Base-by-base conservation (phyloP, 2,113 vertebrate genomes). In the Oryzias melastigma region DNA sequence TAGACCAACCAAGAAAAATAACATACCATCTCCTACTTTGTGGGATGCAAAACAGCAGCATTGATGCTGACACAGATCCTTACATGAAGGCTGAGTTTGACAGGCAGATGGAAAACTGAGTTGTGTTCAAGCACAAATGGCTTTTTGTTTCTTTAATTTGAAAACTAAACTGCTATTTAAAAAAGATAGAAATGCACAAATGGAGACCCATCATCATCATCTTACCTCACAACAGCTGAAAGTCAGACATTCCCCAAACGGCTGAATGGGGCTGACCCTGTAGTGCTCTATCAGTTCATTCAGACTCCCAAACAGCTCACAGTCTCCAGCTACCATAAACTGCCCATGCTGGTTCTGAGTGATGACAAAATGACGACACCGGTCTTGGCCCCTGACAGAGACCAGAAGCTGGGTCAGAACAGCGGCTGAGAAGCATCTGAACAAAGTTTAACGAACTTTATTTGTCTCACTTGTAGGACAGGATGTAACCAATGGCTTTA, bases 301-400 rank as follows among this genome's bases (percentile, higher is more conserved):
- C n/a, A 95, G 88, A 4, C 84, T 91, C 18, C 55, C 2, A 5
- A 93, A 90, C 1, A 81, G 87, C 62, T 64, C 82, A 2, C 73
- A 81, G 78, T 94, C 93, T 17, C 94, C 94, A 0, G 92, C 78
- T n/a, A 95, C 54, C 1, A 88, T 68, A 20, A 93, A 94, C 14
- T 87, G 85, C 4, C 91, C 86, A 0, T 88, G 85, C 10, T 13
- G 80, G 48, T 87, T 86, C 77, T 92, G 92, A 22, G 78, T 91
- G 84, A 95, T 94, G 65, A 94, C 89, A 71, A 95, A 96, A 57
- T 96, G 94, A 0, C 94, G 91, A 57, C 93, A 95, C 44, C 93
- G 81, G 52, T 94, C 90, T 0, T 76, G 83, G 5, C 93, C 94
- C 81, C 94, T 96, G 16, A n/a, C 77, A 10, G 51, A 56, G 7